Evolutionary conservation across 2,888 invertebrate species (phyloP), one percentile per base, ranked within the genome.

Genomic region (Sepiola atlantica): DNA sequence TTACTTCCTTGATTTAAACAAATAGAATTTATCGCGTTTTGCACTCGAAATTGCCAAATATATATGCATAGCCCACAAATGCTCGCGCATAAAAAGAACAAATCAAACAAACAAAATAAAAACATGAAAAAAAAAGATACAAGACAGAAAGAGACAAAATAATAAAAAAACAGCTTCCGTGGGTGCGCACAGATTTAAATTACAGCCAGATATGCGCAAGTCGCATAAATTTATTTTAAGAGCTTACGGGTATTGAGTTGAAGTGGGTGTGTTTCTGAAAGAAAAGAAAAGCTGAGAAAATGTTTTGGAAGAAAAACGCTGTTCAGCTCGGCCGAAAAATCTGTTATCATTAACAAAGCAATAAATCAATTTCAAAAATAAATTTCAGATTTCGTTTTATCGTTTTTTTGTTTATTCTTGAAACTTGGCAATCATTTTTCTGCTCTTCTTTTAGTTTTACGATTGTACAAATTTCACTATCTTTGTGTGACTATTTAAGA

Each of bases 341-440:
- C 77, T 77, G 77, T 77, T 77, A 77, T 77, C 77, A 77, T 77
- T 77, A 77, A 77, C n/a, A 77, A 77, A 77, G 77, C 77, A 32
- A 77, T 77, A 77, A 77, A 77, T 77, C 77, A 77, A n/a, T 77
- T 77, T 77, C 32, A n/a, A 77, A 77, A 77, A 77, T 77, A 77
- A 77, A 77, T 77, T 77, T 77, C 77, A 77, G 16, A 32, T n/a
- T n/a, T 77, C 32, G 1, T 18, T 77, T 77, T n/a, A 16, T 32
- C 2, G 1, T 16, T 16, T 32, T 77, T 77, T 0, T n/a, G n/a
- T 77, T n/a, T 77, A 8, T 32, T 16, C n/a, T 77, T n/a, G 8
- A 12, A n/a, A n/a, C n/a, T n/a, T n/a, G 45, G 14, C n/a, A n/a
- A 77, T n/a, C 4, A 1, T 16, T 21, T 24, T 20, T 77, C n/a